Percentiles rank a stretch among this genome's conserved stretches.
Evolutionary conservation across 2,797 vertebrate genomes (phyloP).

Genomic region (Helarctos malayanus): DNA sequence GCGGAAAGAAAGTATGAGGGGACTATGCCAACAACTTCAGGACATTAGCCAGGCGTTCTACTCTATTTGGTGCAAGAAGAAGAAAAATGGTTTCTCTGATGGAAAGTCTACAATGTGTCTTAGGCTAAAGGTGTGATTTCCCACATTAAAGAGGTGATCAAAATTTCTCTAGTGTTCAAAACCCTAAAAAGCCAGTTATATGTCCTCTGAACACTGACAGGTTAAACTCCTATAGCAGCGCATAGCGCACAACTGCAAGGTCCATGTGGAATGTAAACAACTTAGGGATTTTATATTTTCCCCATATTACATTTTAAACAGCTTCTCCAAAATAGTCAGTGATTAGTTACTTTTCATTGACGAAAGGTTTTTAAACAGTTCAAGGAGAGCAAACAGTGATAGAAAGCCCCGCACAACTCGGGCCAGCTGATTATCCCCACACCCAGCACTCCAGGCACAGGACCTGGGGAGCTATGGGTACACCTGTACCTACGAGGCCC

Average conservation of each 20-base stretch:
- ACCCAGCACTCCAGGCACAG: background rate
- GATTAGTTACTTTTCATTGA: background rate
- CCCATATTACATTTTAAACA: background rate
- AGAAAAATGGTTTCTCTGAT: fast-evolving
- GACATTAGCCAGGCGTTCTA: background rate
- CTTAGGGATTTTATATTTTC: background rate
- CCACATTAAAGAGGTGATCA: background rate
- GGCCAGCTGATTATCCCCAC: background rate
- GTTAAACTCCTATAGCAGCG: background rate
- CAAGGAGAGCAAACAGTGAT: background rate
- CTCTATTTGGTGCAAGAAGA: background rate
- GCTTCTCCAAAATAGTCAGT: background rate
- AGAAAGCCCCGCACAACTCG: background rate
- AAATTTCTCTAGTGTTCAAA: background rate
- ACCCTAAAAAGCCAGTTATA: background rate
- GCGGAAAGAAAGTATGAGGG: background rate
- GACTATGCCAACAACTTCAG: fast-evolving
- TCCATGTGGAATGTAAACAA: too few species aligned
- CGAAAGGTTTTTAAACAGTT: background rate
- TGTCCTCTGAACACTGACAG: background rate
- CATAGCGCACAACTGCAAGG: background rate
- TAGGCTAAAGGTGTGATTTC: background rate
- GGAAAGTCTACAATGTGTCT: background rate
- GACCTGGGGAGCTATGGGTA: too few species aligned
- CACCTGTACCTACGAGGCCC: background rate